Evolutionary conservation across 2,888 invertebrate genomes (phyloP).

Genomic region (Melipona beecheii): DNA sequence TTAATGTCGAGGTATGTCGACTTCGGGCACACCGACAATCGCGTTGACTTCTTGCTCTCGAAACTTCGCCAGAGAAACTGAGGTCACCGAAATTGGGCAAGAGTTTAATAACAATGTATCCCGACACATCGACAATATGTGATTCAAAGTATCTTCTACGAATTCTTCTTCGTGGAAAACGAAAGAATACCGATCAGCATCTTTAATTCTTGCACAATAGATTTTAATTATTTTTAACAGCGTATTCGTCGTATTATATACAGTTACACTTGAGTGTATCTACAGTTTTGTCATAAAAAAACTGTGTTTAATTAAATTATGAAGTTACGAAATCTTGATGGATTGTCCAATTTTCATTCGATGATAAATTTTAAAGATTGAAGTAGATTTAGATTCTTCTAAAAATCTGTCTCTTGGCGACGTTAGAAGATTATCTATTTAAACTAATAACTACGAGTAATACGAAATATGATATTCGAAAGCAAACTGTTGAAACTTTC

Average conservation of each 20-base stretch:
- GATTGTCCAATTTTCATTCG: not conserved
- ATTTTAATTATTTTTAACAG: too few species aligned
- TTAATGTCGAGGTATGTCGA: constrained; percentile 45
- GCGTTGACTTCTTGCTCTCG: constrained; percentile 13
- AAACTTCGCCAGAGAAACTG: not conserved
- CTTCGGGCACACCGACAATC: constrained; percentile 17
- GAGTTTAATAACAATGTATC: not conserved
- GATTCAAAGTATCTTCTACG: too few species aligned
- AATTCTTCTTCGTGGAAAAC: not conserved
- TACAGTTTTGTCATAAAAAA: not conserved
- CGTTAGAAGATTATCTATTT: not conserved
- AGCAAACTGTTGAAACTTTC: not conserved
- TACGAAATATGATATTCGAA: not conserved
- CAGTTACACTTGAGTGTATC: too few species aligned
- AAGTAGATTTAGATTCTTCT: too few species aligned
- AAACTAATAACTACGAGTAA: not conserved
- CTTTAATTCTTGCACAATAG: not conserved
- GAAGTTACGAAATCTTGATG: not conserved
- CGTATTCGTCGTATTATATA: too few species aligned
- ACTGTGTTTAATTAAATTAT: not conserved
- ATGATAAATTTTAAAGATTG: not conserved
- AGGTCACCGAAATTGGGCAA: not conserved
- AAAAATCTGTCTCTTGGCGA: too few species aligned
- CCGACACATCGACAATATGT: not conserved
- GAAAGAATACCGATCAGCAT: not conserved